phyloP scores from a whole-genome alignment of 2,797 vertebrate genomes.

The Acanthopagrus latus region DNA sequence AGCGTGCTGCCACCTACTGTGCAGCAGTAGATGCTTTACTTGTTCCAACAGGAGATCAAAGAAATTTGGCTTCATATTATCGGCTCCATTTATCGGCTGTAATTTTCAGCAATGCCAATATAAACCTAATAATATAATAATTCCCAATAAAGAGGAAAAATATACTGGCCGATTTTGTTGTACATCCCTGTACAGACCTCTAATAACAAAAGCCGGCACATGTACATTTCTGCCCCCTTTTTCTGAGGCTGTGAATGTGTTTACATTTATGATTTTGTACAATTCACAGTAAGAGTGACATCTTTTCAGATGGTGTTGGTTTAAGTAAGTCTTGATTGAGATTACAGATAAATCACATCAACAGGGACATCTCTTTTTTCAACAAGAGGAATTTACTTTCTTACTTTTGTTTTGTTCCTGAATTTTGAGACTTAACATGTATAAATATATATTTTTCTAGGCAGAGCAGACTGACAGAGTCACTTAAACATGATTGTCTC shows the following conservation, averaged over 20 bases:
- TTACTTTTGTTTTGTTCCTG: background rate
- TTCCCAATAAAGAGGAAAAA: too few species aligned
- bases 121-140: too few species aligned
- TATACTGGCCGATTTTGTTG: too few species aligned
- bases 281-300: background rate
- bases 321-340: background rate
- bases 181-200: background rate
- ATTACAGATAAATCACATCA: background rate
- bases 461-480: background rate
- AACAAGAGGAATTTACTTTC: too few species aligned
- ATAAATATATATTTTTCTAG: background rate
- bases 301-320: background rate
- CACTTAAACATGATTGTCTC: background rate
- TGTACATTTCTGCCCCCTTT: background rate
- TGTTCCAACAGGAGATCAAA: too few species aligned
- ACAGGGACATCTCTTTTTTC: too few species aligned
- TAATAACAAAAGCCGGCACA: background rate
- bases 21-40: too few species aligned
- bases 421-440: background rate
- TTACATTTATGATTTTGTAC: background rate
- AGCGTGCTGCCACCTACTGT: too few species aligned
- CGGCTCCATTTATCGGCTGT: too few species aligned
- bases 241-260: background rate
- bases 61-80: too few species aligned
- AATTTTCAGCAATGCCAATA: too few species aligned